phyloP scores from a whole-genome alignment of 2,797 vertebrate genomes.

The Ficedula albicollis region DNA sequence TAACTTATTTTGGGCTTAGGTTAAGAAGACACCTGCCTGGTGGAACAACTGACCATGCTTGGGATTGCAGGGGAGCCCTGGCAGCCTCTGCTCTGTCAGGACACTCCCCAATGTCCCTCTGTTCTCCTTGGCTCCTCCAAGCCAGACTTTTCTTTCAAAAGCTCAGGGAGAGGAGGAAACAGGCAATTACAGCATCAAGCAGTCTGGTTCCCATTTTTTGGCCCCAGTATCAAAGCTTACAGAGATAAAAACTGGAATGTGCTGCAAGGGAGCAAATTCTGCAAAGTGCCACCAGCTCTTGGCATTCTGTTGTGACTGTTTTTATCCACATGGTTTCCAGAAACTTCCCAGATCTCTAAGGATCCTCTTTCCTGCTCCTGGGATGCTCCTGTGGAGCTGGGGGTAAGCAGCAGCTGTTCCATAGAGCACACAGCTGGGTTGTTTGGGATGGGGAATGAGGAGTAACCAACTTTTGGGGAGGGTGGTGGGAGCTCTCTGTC shows the following conservation, averaged over 20 bases:
- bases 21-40: neutral
- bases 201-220: neutral
- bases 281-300: neutral
- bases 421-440: rapidly evolving
- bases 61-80: neutral
- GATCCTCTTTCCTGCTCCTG: neutral
- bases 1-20: neutral
- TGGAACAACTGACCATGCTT: neutral
- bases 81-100: neutral
- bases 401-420: neutral
- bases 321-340: neutral
- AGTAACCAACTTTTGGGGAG: neutral
- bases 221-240: neutral
- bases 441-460: neutral
- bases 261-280: neutral
- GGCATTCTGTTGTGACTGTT: neutral
- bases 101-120: neutral
- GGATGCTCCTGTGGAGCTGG: neutral
- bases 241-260: neutral
- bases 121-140: neutral
- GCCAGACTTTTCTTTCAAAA: neutral
- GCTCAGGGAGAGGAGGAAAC: neutral
- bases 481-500: neutral
- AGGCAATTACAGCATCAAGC: neutral
- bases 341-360: neutral